Evolutionary conservation across 2,113 vertebrate species (phyloP), one percentile per base, ranked within the genome.

Genomic region (Sceloporus undulatus): DNA sequence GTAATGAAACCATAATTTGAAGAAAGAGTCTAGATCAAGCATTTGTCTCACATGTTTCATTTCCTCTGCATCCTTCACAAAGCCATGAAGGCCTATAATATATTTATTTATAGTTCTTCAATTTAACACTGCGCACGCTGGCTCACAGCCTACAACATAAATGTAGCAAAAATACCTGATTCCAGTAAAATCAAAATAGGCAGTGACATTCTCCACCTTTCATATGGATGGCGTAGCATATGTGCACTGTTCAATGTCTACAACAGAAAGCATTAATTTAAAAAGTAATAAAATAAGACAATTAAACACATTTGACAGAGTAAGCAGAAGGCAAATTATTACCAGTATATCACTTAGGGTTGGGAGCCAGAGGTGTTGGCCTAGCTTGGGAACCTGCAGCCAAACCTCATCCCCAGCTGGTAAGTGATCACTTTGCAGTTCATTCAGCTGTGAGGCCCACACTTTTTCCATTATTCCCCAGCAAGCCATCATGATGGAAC

Each of bases 1-100:
- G 84, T 80, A 70, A 89, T 87, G 81, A 71, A 89, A 86, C 59
- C 21, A 4, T 42, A 16, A 79, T 87, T 90, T 68, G 89, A 91
- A 56, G 79, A 21, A 66, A 92, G 38, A 52, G 82, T 80, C 79
- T 25, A 79, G 86, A 21, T 18, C 56, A 80, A 82, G 71, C 7
- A 0, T 89, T 92, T 84, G 34, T 71, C 90, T 84, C 70, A 92
- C 79, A 34, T 77, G 82, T 76, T 82, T 71, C 74, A 89, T 18
- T 59, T 29, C 70, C 77, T 88, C 6, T 59, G 21, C 89, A 27
- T 90, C 13, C 23, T 9, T 80, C 89, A 93, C 34, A 79, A 71
- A 93, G 88, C 85, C 84, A 74, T 27, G 56, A 56, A n/a, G 54
- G 19, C 18, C 0, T 0, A 18, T n/a, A 1, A 16, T 42, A 85